phyloP scores from a whole-genome alignment of 2,797 vertebrate genomes.

The Pelobates cultripes region DNA sequence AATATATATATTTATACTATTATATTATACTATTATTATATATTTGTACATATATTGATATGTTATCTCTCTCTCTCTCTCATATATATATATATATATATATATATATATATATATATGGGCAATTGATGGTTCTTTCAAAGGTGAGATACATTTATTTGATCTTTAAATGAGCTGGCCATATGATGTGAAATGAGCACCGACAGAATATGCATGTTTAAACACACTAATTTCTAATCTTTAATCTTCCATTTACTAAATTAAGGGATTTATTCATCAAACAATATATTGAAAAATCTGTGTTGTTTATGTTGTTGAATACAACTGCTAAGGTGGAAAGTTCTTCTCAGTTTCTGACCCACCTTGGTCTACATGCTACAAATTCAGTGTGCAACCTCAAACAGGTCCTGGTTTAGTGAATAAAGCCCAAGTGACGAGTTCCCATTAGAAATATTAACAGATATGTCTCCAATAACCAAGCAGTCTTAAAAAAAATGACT shows the following conservation, averaged over 20 bases:
- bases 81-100: no score
- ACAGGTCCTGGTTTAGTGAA: no score
- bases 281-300: constrained; percentile 40
- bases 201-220: constrained; percentile 36
- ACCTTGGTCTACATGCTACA: no score
- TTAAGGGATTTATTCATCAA: constrained; percentile 43
- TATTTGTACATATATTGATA: no score
- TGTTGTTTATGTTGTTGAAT: no score
- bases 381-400: no score
- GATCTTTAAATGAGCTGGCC: constrained; percentile 30
- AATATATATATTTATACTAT: no score
- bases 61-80: no score
- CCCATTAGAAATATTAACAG: constrained; percentile 28
- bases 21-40: no score
- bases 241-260: constrained; percentile 8
- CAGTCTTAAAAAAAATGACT: background rate
- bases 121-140: constrained; percentile 25
- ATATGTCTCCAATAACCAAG: background rate
- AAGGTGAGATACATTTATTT: constrained; percentile 30
- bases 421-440: background rate
- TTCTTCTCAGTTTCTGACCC: no score
- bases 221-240: constrained; percentile 33
- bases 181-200: constrained; percentile 29
- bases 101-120: no score
- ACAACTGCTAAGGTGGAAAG: no score